Evolutionary conservation across 2,888 invertebrate species (phyloP), one percentile per base, ranked within the genome.

Genomic region (Stenodema calcarata): DNA sequence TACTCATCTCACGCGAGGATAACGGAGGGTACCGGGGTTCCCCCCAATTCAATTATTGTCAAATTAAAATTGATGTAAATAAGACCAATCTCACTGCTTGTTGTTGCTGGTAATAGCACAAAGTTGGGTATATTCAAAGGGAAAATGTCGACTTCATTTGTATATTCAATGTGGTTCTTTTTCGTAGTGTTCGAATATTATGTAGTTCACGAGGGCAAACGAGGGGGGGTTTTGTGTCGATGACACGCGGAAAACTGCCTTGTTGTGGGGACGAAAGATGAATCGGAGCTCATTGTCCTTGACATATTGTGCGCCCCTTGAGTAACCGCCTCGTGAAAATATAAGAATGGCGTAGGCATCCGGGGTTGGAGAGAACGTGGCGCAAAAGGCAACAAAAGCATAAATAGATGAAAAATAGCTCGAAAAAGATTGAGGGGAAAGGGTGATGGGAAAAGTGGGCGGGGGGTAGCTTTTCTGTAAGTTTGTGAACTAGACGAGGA

Each of bases 331-430:
- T 11, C 62, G n/a, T n/a, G 62, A 62, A 62, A 62, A 62, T 62
- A 23, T 23, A 23, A 11, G 18, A 62, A 2, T 18, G 4, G 50
- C n/a, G 62, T 11, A 18, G 27, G 62, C 9, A 2, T 2, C n/a
- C 9, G 11, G 11, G 18, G 11, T n/a, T 0, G 50, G 16, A n/a
- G 50, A 16, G n/a, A n/a, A 4, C n/a, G 50, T 16, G 50, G n/a
- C 50, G 50, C 44, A 35, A 35, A 35, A 35, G 54, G 14, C 73
- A 41, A 73, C 73, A 73, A 73, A 30, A 41, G 73, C 41, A 73
- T 73, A 73, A 73, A 73, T 73, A 73, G 73, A 73, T 73, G 73
- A 73, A 73, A 73, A 73, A 73, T 73, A 41, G 35, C 41, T 73
- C 73, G 73, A 30, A 35, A 35, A 70, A 70, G 35, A 73, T 41